phyloP scores from a whole-genome alignment of 2,888 invertebrate species.

The Leucania comma region DNA sequence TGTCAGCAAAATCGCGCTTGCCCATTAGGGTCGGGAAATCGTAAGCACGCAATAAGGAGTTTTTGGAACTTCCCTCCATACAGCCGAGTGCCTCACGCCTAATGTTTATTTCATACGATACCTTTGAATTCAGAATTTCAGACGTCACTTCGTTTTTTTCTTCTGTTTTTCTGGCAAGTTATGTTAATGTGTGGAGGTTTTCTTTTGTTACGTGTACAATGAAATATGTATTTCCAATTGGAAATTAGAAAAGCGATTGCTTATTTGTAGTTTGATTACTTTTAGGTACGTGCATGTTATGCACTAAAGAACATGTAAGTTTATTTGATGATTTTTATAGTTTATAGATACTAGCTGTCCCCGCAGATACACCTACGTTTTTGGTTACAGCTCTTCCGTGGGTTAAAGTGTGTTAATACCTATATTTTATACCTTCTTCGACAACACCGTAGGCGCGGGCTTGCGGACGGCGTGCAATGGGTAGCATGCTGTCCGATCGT shows the following conservation, averaged over 20 bases:
- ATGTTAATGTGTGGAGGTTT: slow-evolving; percentile 13
- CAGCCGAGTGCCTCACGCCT: slow-evolving; percentile 69
- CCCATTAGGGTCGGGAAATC: slow-evolving; percentile 83
- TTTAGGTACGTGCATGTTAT: background rate
- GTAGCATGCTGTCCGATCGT: no score
- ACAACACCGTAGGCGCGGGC: no score
- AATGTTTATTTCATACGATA: slow-evolving; percentile 77
- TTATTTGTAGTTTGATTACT: background rate
- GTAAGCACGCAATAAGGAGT: slow-evolving; percentile 86
- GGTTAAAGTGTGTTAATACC: no score
- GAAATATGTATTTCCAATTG: slow-evolving; percentile 3
- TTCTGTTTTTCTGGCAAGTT: background rate
- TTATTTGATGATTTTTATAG: background rate
- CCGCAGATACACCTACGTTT: no score
- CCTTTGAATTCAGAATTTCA: slow-evolving; percentile 56
- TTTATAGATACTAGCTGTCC: no score
- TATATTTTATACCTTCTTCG: no score
- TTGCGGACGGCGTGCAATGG: no score
- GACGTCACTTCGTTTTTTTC: slow-evolving; percentile 30
- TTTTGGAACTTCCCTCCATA: slow-evolving; percentile 76
- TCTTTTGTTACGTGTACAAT: slow-evolving; percentile 7
- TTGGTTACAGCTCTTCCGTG: no score
- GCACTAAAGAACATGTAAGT: background rate
- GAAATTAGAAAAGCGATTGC: background rate
- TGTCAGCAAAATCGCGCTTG: slow-evolving; percentile 86